Conservation (phyloP, 2,888 invertebrate species). For the Tipula lateralis region DNA sequence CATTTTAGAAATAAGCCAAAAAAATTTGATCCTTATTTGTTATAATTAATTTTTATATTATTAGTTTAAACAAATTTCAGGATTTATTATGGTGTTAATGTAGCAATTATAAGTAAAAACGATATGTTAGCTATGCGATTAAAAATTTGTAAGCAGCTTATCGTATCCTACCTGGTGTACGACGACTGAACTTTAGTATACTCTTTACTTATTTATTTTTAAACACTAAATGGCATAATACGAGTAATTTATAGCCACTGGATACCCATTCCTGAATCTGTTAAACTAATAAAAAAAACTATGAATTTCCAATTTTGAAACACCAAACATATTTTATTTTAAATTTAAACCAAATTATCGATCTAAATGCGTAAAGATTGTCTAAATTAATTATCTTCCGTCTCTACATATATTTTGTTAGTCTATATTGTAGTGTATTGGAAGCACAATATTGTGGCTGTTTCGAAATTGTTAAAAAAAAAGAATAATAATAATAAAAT, state of each 20-base stretch:
- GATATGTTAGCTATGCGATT: neutral
- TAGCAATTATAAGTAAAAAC: neutral
- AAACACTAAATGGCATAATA: neutral
- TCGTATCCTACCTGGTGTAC: neutral
- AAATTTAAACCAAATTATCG: neutral
- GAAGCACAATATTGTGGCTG: constrained; percentile 19
- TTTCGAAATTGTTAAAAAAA: neutral
- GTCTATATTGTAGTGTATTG: neutral
- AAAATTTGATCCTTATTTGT: neutral
- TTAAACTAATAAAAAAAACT: neutral
- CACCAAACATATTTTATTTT: neutral
- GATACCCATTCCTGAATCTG: neutral
- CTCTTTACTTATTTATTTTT: neutral
- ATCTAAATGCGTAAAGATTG: neutral
- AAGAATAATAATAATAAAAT: neutral
- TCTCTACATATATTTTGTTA: neutral
- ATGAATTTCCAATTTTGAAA: neutral
- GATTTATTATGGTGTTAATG: neutral
- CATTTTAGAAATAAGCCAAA: neutral
- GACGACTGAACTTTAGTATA: neutral
- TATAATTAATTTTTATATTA: neutral
- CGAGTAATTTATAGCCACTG: too few relatives aligned
- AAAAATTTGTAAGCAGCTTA: neutral
- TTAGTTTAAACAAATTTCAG: neutral
- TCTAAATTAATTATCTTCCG: neutral